Evolutionary conservation across 2,797 vertebrate species (phyloP).

Genomic region (Tauraco hartlaubi): DNA sequence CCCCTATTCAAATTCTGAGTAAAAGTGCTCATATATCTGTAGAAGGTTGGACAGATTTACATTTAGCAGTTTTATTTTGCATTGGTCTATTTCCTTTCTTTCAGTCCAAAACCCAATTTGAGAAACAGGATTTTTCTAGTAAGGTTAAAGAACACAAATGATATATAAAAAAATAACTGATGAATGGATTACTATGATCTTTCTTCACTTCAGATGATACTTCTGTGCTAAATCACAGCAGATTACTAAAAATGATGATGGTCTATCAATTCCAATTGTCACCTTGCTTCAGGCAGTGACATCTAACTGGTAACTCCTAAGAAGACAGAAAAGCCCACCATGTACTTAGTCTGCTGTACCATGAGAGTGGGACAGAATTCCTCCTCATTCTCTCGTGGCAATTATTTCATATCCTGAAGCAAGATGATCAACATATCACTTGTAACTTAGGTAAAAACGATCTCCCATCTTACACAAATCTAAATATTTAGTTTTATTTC

Average conservation of each 20-base stretch:
- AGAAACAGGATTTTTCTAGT: background rate
- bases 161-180: background rate
- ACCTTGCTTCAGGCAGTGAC: conserved; percentile 2
- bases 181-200: background rate
- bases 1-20: background rate
- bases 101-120: background rate
- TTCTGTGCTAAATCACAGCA: background rate
- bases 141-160: background rate
- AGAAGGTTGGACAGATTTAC: background rate
- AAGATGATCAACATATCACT: background rate
- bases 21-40: background rate
- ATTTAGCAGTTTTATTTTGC: background rate
- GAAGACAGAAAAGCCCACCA: background rate
- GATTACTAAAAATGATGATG: background rate
- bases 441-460: background rate
- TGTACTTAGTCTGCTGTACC: background rate
- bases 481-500: background rate
- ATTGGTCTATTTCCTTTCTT: background rate
- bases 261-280: background rate
- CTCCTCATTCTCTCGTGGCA: background rate
- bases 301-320: background rate
- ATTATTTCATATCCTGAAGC: conserved; percentile 18
- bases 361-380: background rate
- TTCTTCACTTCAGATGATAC: background rate
- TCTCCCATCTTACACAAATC: background rate